Conservation (phyloP, 2,888 invertebrate species). For the Microctonus aethiopoides region DNA sequence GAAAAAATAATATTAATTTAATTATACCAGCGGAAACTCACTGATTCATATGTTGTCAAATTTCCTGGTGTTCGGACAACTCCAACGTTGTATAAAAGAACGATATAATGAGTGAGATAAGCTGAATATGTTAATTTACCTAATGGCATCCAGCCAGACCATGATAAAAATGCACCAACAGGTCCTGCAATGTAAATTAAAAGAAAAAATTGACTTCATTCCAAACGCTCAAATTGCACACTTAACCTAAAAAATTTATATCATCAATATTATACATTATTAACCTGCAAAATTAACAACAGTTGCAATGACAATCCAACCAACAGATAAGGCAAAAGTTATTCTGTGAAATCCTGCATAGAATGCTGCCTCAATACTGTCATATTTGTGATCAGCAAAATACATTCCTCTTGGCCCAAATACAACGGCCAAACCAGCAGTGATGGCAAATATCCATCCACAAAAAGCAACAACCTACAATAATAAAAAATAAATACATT, state of each 20-base stretch:
- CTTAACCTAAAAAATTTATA: not conserved
- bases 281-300: constrained; percentile 75
- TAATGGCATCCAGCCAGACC: constrained; percentile 58
- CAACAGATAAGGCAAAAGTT: constrained; percentile 54
- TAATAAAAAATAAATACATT: not conserved
- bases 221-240: not conserved
- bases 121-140: constrained; percentile 60
- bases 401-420: constrained; percentile 56
- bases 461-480: constrained; percentile 45
- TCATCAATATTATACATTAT: constrained; percentile 29
- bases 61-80: constrained; percentile 47
- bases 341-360: constrained; percentile 62
- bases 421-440: constrained; percentile 44
- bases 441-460: constrained; percentile 52
- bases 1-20: not conserved
- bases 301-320: constrained; percentile 70
- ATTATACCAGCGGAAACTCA: constrained; percentile 30
- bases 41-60: constrained; percentile 47
- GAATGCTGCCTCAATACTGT: constrained; percentile 54
- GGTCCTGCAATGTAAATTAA: constrained; percentile 47
- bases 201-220: too few relatives aligned
- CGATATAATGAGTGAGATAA: constrained; percentile 60
- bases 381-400: constrained; percentile 49
- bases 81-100: constrained; percentile 55
- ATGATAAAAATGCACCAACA: constrained; percentile 53